Percentiles rank a stretch among this genome's conserved stretches.
Conservation (phyloP, 2,797 vertebrate species). For the Streptopelia turtur region DNA sequence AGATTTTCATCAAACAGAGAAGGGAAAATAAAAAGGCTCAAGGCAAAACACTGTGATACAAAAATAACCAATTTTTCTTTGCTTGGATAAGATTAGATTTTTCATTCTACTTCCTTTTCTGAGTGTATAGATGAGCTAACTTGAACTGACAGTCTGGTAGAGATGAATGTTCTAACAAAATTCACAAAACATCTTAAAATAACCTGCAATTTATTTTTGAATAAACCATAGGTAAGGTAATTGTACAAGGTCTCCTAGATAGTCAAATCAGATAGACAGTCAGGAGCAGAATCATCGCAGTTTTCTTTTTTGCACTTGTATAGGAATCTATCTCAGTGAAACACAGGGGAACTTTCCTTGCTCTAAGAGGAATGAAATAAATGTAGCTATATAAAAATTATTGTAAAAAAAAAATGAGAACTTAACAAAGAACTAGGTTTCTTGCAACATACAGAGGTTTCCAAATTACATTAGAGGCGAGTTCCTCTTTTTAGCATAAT, state of each 20-base stretch:
- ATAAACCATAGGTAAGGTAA: not conserved
- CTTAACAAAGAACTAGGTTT: not conserved
- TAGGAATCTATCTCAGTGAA: not conserved
- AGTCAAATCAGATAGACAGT: not conserved
- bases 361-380: not conserved
- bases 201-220: not conserved
- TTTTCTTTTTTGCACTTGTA: not conserved
- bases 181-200: not conserved
- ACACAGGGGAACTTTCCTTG: not conserved
- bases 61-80: not conserved
- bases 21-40: not conserved
- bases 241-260: not conserved
- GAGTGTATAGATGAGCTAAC: not conserved
- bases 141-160: not conserved
- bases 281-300: not conserved
- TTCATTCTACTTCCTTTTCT: not conserved
- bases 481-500: not conserved
- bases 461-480: not conserved
- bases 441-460: not conserved
- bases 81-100: not conserved
- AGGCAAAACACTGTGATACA: not conserved
- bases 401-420: not conserved
- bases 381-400: not conserved
- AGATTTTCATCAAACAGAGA: constrained; percentile 46
- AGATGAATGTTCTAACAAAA: not conserved